phyloP scores from a whole-genome alignment of 30 jellyfish, hydroid and myxozoan species.

The Hydractinia echinata region DNA sequence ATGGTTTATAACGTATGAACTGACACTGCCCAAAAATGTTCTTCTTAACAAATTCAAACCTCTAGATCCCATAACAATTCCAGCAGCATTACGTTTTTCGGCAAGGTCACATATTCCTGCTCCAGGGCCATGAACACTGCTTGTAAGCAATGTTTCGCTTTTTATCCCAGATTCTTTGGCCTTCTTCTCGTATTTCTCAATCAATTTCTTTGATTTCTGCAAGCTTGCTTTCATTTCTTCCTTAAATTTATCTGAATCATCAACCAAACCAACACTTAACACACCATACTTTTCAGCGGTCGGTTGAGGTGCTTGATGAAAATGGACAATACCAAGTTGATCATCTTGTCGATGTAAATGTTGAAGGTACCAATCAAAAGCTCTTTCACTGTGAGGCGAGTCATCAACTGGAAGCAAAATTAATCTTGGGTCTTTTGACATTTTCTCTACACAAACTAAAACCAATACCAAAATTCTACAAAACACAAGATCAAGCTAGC shows the following conservation, averaged over 20 bases:
- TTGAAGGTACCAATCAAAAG: slow-evolving; percentile 55
- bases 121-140: slow-evolving; percentile 63
- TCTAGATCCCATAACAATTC: slow-evolving; percentile 77
- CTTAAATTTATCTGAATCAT: slow-evolving; percentile 51
- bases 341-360: slow-evolving; percentile 53
- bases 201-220: slow-evolving; percentile 41
- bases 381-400: slow-evolving; percentile 66
- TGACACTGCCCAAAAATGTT: slow-evolving; percentile 80
- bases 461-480: no score
- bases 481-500: no score
- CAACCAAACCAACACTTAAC: slow-evolving; percentile 55
- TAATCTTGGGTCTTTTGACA: no score
- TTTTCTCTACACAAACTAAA: no score
- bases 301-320: slow-evolving; percentile 65
- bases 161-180: slow-evolving; percentile 46
- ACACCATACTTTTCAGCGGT: slow-evolving; percentile 53
- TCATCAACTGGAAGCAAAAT: slow-evolving; percentile 47
- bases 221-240: slow-evolving; percentile 44
- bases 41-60: slow-evolving; percentile 75
- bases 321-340: slow-evolving; percentile 51
- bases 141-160: slow-evolving; percentile 36
- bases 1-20: slow-evolving; percentile 69
- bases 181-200: slow-evolving; percentile 37
- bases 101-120: slow-evolving; percentile 59
- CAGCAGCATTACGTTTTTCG: slow-evolving; percentile 48